Evolutionary conservation across 1,140 invertebrate species (phyloP).

Genomic region (Chrysoperla carnea): DNA sequence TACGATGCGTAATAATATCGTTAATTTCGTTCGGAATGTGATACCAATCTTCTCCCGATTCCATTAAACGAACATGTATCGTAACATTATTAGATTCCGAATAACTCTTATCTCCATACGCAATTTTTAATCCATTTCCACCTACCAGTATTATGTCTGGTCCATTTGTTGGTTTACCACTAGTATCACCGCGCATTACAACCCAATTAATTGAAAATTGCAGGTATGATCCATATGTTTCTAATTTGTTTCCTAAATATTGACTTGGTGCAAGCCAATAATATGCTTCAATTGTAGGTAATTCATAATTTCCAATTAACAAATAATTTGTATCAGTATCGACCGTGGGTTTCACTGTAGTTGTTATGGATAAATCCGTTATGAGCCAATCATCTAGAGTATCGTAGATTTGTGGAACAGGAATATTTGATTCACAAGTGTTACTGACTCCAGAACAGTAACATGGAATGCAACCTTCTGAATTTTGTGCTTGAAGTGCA

Average conservation of each 20-base stretch:
- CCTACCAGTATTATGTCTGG: conserved; percentile 76
- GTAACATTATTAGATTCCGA: conserved; percentile 19
- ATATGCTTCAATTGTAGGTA: conserved; percentile 51
- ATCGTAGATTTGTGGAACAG: conserved; percentile 19
- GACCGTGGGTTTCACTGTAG: conserved; percentile 26
- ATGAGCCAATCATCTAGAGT: conserved; percentile 42
- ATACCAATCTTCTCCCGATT: conserved; percentile 46
- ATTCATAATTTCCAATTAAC: conserved; percentile 42
- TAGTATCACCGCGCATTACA: conserved; percentile 67
- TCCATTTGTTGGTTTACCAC: conserved; percentile 61
- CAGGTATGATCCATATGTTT: conserved; percentile 72
- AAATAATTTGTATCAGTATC: conserved; percentile 34
- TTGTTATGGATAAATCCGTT: conserved; percentile 35
- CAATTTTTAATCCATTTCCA: conserved; percentile 50
- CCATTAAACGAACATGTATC: conserved; percentile 43
- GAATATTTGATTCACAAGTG: conserved; percentile 36
- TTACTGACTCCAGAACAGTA: conserved; percentile 80
- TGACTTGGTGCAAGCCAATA: conserved; percentile 77
- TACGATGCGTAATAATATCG: conserved; percentile 33
- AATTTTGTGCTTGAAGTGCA: conserved; percentile 53
- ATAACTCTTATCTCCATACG: conserved; percentile 41
- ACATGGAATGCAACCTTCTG: conserved; percentile 71
- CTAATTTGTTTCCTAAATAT: conserved; percentile 53
- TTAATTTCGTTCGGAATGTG: conserved; percentile 38
- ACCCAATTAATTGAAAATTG: conserved; percentile 66